A percentile compares a stretch with the other conserved stretches of the same genome.
Evolutionary conservation across 2,888 invertebrate genomes (phyloP).

Genomic region (Dioctria rufipes): DNA sequence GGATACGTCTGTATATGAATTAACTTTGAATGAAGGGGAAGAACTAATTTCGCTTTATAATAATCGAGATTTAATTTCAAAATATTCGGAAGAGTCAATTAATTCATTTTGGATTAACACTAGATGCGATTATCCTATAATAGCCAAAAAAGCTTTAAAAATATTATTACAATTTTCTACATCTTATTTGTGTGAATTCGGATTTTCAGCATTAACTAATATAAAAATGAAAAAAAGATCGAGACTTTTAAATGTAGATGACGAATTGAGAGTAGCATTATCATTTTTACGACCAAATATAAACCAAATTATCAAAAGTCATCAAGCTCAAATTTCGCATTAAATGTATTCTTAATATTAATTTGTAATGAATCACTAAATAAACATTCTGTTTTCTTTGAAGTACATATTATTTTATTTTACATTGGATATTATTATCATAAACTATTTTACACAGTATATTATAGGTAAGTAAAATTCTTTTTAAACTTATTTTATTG

Average conservation of each 20-base stretch:
- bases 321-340: constrained; percentile 35
- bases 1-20: constrained; percentile 31
- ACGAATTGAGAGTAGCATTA: constrained; percentile 22
- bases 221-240: constrained; percentile 39
- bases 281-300: constrained; percentile 30
- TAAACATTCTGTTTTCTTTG: constrained; percentile 39
- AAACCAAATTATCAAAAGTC: constrained; percentile 30
- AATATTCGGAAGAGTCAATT: constrained; percentile 52
- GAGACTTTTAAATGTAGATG: constrained; percentile 31
- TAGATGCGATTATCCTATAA: constrained; percentile 38
- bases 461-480: constrained; percentile 22
- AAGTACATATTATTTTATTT: constrained; percentile 34
- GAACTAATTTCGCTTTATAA: constrained; percentile 58
- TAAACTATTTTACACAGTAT: constrained; percentile 36
- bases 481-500: constrained; percentile 27
- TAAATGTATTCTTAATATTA: constrained; percentile 35
- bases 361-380: constrained; percentile 36
- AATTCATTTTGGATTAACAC: constrained; percentile 60
- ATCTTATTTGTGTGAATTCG: constrained; percentile 52
- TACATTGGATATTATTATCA: constrained; percentile 31
- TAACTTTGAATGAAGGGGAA: constrained; percentile 52
- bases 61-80: constrained; percentile 59
- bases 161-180: constrained; percentile 56
- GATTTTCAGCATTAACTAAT: constrained; percentile 53
- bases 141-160: constrained; percentile 58